Percentiles rank a stretch among this genome's conserved stretches.
Evolutionary conservation across 2,888 invertebrate genomes (phyloP).

Genomic region (Dolomedes plantarius): DNA sequence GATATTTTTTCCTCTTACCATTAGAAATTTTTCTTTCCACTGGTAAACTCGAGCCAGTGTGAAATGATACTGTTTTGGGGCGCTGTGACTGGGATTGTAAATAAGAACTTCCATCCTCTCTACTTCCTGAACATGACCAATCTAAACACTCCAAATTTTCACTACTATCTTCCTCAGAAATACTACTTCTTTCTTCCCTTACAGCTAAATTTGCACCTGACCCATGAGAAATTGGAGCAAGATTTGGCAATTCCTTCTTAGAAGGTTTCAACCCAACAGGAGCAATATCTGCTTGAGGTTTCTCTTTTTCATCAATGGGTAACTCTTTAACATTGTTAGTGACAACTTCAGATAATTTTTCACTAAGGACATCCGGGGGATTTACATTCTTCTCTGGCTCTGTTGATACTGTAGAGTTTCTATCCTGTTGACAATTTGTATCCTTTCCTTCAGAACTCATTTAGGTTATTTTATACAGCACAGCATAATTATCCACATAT

Average conservation of each 20-base stretch:
- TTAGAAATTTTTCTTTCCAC: constrained; percentile 79
- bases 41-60: constrained; percentile 75
- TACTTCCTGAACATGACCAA: constrained; percentile 47
- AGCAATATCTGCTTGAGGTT: background rate
- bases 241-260: constrained; percentile 30
- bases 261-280: constrained; percentile 1
- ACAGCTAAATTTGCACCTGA: background rate
- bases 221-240: constrained; percentile 18
- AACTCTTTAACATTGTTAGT: background rate
- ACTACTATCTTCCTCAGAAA: constrained; percentile 56
- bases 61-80: constrained; percentile 75
- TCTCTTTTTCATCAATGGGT: background rate
- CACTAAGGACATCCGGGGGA: background rate
- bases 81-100: constrained; percentile 46
- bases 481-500: constrained; percentile 21
- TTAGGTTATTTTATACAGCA: constrained; percentile 34
- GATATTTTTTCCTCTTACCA: constrained; percentile 77
- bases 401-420: background rate
- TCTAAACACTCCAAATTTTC: constrained; percentile 50
- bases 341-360: background rate
- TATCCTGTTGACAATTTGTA: background rate
- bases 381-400: background rate
- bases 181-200: constrained; percentile 40
- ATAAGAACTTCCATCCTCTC: constrained; percentile 33
- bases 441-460: constrained; percentile 44